Evolutionary conservation across 2,888 invertebrate genomes (phyloP), one percentile per base, ranked within the genome.

Genomic region (Apamea anceps): DNA sequence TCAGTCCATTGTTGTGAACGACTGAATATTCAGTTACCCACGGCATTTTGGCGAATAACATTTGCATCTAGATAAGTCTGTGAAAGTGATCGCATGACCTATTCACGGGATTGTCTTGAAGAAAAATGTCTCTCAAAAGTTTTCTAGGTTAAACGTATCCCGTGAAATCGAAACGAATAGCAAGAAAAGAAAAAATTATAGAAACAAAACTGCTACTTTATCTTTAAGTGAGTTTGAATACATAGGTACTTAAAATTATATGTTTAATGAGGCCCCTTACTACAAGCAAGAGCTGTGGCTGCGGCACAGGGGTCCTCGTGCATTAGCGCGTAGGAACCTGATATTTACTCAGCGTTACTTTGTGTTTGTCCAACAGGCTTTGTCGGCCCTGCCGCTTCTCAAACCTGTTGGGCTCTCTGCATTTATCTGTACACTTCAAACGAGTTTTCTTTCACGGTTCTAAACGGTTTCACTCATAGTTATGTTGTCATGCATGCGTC

Each of bases 1-100:
- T 95, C 94, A 94, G 95, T 94, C 93, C 93, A 94, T 94, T 95
- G 93, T 94, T 93, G 93, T 93, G 93, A 94, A 93, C 90, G 92
- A 91, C 91, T 93, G 93, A 94, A 94, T 94, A 93, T 95, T 94
- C 94, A 93, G 93, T 93, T 93, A 94, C 92, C 90, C 88, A 90
- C 86, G 90, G 87, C 89, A 91, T 92, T 94, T 93, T 91, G 91
- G 88, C 90, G 91, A 90, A 92, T 91, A 90, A 86, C 90, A 93
- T 94, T 94, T 93, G 91, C 93, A 94, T 93, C 89, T 87, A 91
- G 91, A 92, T 93, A 89, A 90, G 89, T 85, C 87, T 89, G 82
- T 76, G 86, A 90, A 90, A 91, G 87, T 89, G 85, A 89, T 91
- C 84, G 86, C 89, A 89, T 89, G 87, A 83, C 87, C 85, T 85